These are phyloP conservation scores for Drosophila lacertosa DNA, from an alignment of 1,140 invertebrate genomes.

Conservation along the genomic window DNA sequence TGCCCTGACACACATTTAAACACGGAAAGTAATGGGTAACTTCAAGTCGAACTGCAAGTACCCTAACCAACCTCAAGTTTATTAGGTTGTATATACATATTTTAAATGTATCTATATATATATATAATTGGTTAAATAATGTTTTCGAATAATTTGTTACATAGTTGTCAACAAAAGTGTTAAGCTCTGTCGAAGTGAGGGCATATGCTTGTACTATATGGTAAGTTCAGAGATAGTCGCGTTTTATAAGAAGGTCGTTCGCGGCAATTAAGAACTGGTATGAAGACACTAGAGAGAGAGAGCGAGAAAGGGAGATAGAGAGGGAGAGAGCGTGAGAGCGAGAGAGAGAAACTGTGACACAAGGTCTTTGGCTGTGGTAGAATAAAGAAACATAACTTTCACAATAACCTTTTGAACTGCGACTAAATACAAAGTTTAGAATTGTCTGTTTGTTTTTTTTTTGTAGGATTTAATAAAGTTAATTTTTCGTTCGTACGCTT, in stretches of 20 bases:
- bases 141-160: no score
- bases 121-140: no score
- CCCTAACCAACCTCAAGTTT: neutral
- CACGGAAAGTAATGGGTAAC: neutral
- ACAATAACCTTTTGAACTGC: slow-evolving; percentile 15
- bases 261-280: slow-evolving; percentile 27
- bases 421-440: slow-evolving; percentile 2
- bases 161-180: no score
- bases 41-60: neutral
- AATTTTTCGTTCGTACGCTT: slow-evolving; percentile 39
- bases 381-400: slow-evolving; percentile 54
- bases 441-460: slow-evolving; percentile 16
- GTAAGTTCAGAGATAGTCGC: neutral
- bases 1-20: slow-evolving; percentile 43
- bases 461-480: slow-evolving; percentile 22
- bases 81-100: no score
- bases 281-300: slow-evolving; percentile 32
- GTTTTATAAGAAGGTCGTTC: slow-evolving; percentile 13
- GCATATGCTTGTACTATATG: neutral
- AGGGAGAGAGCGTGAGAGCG: slow-evolving; percentile 6
- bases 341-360: slow-evolving; percentile 45
- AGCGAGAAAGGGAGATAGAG: slow-evolving; percentile 26
- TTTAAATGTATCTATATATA: neutral
- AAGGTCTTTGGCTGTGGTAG: slow-evolving; percentile 35
- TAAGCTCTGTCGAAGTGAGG: no score